These are phyloP conservation scores for Hippoglossus stenolepis DNA, from an alignment of 2,113 vertebrate species.

Conservation along the genomic window DNA sequence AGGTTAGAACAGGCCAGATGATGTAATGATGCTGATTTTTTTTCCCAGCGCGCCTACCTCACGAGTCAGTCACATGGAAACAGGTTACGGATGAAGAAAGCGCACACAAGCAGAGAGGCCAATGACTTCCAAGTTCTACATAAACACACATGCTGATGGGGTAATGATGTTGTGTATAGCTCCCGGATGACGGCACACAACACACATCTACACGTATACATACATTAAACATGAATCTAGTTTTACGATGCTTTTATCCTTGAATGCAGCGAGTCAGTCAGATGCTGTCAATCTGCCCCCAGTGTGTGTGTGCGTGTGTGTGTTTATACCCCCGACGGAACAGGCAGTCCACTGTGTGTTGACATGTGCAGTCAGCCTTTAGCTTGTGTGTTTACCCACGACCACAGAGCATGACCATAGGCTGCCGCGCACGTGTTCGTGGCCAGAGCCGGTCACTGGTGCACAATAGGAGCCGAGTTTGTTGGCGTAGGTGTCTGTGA, in stretches of 20 bases:
- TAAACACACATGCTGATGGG: constrained; percentile 13
- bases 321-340: constrained; percentile 31
- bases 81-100: constrained; percentile 22
- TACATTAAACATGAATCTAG: not conserved
- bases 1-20: constrained; percentile 60
- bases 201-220: not conserved
- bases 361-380: constrained; percentile 64
- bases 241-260: constrained; percentile 28
- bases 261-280: not conserved
- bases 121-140: constrained; percentile 22
- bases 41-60: constrained; percentile 26
- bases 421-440: constrained; percentile 3
- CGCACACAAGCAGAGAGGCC: constrained; percentile 11
- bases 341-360: constrained; percentile 41
- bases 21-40: constrained; percentile 60
- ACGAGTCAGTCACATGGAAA: constrained; percentile 43
- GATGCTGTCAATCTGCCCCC: constrained; percentile 2
- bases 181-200: constrained; percentile 9
- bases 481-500: constrained; percentile 13
- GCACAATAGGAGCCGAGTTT: not conserved
- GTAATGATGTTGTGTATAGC: constrained; percentile 32
- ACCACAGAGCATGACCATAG: constrained; percentile 49
- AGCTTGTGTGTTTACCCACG: constrained; percentile 61
- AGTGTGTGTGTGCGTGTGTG: constrained; percentile 19
- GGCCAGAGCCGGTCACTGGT: not conserved